These are phyloP conservation scores for Chironomus riparius DNA, from an alignment of 2,888 invertebrate genomes.

Conservation along the genomic window DNA sequence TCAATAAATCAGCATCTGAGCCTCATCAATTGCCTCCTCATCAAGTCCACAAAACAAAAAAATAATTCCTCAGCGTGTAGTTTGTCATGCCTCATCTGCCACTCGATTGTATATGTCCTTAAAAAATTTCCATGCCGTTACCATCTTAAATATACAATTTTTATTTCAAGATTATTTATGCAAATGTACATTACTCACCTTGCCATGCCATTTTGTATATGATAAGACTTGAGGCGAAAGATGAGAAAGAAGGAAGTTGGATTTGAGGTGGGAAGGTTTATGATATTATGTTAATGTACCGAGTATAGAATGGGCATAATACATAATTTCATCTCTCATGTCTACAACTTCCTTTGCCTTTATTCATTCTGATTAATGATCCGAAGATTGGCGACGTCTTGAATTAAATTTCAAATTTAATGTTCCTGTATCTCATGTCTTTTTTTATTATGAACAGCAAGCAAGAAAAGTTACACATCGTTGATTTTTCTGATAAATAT, in stretches of 20 bases:
- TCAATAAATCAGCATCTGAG: too few species aligned
- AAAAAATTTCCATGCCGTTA: too few species aligned
- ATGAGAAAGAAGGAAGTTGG: not conserved
- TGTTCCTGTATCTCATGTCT: not conserved
- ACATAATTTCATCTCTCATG: not conserved
- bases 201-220: not conserved
- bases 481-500: not conserved
- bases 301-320: not conserved
- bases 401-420: constrained; percentile 22
- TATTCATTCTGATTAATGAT: constrained; percentile 25
- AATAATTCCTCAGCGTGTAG: not conserved
- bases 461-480: not conserved
- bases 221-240: not conserved
- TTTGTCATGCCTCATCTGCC: not conserved
- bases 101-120: too few species aligned
- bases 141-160: too few species aligned
- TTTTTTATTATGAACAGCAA: too few species aligned
- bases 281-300: too few species aligned
- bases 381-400: constrained; percentile 25
- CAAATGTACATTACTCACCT: constrained; percentile 26
- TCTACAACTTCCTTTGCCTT: not conserved
- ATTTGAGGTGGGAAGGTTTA: too few species aligned
- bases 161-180: constrained; percentile 20
- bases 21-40: too few species aligned
- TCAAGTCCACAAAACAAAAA: not conserved